A percentile compares a stretch with the other conserved stretches of the same genome.
phyloP scores from a whole-genome alignment of 1,140 invertebrate species.

The Anoplophora glabripennis region DNA sequence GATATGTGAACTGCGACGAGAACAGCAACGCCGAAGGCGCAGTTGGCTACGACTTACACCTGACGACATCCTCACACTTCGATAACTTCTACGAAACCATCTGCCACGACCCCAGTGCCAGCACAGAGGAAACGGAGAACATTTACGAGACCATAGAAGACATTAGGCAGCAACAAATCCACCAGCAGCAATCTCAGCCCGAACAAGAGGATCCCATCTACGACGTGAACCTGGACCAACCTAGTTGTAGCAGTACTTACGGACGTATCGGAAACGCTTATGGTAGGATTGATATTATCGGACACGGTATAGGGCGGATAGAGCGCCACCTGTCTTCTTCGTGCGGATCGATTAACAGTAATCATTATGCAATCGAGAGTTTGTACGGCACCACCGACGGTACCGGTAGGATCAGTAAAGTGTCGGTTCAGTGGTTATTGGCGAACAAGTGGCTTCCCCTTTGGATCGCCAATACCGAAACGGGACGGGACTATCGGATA shows the following conservation, averaged over 20 bases:
- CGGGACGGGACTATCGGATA: constrained; percentile 56
- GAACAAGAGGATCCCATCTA: constrained; percentile 32
- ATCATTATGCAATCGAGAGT: constrained; percentile 44
- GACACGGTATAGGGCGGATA: constrained; percentile 57
- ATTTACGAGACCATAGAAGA: constrained; percentile 57
- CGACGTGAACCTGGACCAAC: constrained; percentile 34
- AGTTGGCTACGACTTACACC: constrained; percentile 49
- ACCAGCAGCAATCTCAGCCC: not conserved
- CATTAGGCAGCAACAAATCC: constrained; percentile 41
- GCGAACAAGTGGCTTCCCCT: constrained; percentile 59
- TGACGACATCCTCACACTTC: constrained; percentile 46
- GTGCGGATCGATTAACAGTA: constrained; percentile 56
- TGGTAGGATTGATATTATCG: constrained; percentile 53
- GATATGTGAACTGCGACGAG: constrained; percentile 50
- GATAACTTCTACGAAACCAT: constrained; percentile 57
- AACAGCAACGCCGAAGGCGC: constrained; percentile 55
- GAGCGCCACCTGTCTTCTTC: constrained; percentile 58
- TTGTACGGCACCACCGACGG: constrained; percentile 40
- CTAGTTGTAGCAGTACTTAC: constrained; percentile 45
- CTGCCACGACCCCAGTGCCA: constrained; percentile 42
- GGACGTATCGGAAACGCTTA: constrained; percentile 52
- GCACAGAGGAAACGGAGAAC: constrained; percentile 52
- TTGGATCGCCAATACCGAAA: constrained; percentile 55
- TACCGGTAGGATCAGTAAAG: constrained; percentile 53
- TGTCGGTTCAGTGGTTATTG: constrained; percentile 57